Percentiles rank a stretch among this genome's conserved stretches.
These are phyloP conservation scores for Agonum fuliginosum DNA, from an alignment of 2,888 invertebrate genomes.

Conservation along the genomic window DNA sequence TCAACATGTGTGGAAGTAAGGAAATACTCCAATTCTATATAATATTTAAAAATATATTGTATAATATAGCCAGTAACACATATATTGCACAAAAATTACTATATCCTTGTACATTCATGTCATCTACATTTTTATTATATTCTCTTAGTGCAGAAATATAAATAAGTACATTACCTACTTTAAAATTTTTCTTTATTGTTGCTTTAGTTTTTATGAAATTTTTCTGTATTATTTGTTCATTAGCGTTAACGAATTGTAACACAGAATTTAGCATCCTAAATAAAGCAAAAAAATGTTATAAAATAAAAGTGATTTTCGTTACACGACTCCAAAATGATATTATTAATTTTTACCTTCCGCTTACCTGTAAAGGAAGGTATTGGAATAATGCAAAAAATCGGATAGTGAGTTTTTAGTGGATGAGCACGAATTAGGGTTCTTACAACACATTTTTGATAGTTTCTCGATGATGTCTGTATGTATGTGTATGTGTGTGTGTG, in stretches of 20 bases:
- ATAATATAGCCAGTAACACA: slow-evolving; percentile 50
- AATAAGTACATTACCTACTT: slow-evolving; percentile 14
- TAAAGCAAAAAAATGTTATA: too few species aligned
- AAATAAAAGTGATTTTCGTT: too few species aligned
- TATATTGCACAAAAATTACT: slow-evolving; percentile 54
- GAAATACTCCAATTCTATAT: slow-evolving; percentile 59
- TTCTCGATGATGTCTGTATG: too few species aligned
- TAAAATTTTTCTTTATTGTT: background rate
- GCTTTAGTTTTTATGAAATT: too few species aligned
- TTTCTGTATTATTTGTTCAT: background rate
- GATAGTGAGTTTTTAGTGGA: too few species aligned
- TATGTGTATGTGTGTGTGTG: too few species aligned
- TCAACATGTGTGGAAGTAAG: slow-evolving; percentile 57
- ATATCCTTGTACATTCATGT: slow-evolving; percentile 58
- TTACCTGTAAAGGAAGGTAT: too few species aligned
- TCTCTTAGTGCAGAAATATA: slow-evolving; percentile 51
- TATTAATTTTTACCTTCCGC: too few species aligned
- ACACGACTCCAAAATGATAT: too few species aligned
- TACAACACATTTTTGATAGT: too few species aligned
- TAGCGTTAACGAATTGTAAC: background rate
- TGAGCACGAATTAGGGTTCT: too few species aligned
- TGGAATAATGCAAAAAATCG: too few species aligned
- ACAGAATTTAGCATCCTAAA: background rate
- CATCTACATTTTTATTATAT: slow-evolving; percentile 59
- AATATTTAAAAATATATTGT: slow-evolving; percentile 58